These are phyloP conservation scores for Drosophila malerkotliana DNA, from an alignment of 1,140 invertebrate species.

Conservation along the genomic window DNA sequence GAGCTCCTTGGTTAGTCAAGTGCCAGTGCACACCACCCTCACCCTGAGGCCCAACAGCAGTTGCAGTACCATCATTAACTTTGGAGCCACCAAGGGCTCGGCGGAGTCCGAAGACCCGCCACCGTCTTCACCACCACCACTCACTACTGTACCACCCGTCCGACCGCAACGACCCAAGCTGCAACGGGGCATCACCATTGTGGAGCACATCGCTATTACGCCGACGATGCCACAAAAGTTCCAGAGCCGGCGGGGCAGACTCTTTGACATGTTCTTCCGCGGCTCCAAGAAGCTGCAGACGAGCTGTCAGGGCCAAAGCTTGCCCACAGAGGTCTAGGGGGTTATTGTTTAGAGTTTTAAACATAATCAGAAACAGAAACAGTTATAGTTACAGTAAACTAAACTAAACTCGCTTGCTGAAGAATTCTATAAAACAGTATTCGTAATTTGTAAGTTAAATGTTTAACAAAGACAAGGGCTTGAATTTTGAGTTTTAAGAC, in stretches of 20 bases:
- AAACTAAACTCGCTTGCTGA: constrained; percentile 67
- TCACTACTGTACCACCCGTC: background rate
- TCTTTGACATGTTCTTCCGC: constrained; percentile 77
- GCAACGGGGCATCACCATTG: constrained; percentile 70
- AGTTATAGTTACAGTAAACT: constrained; percentile 7
- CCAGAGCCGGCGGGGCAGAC: constrained; percentile 53
- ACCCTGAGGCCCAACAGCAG: constrained; percentile 72
- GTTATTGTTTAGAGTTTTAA: constrained; percentile 15
- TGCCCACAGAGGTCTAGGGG: constrained; percentile 69
- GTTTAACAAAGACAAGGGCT: constrained; percentile 52
- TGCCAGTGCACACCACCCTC: constrained; percentile 58
- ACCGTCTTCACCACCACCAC: constrained; percentile 44
- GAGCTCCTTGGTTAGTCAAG: constrained; percentile 65
- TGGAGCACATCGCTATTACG: constrained; percentile 71
- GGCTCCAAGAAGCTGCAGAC: constrained; percentile 74
- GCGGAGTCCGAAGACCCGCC: constrained; percentile 62
- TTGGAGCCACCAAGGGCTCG: constrained; percentile 46
- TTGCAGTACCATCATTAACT: constrained; percentile 81
- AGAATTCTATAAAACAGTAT: constrained; percentile 81
- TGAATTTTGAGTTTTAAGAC: constrained; percentile 40
- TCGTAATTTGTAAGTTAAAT: constrained; percentile 69
- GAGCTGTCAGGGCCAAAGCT: constrained; percentile 54
- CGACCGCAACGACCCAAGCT: constrained; percentile 56
- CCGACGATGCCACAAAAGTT: constrained; percentile 63
- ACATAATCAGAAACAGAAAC: background rate